Base-by-base conservation (phyloP, 2,797 vertebrate species). In the Gymnothorax javanicus region DNA sequence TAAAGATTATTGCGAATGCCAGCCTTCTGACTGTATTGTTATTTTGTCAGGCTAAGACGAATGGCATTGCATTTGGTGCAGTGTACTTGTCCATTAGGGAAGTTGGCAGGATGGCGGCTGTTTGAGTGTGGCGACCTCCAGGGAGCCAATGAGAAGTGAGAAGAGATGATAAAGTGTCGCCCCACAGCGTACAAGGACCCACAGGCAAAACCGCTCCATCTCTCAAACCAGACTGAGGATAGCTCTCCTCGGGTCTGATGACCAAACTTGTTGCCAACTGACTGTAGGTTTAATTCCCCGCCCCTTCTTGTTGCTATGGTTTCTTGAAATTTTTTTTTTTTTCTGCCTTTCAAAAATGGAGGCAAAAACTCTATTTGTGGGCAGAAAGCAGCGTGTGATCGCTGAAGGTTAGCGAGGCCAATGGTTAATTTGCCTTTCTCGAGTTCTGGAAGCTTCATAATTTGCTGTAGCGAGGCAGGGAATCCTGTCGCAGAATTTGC, bases 21-120 rank as follows among this genome's bases (percentile, higher is more conserved):
- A 92, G 90, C 90, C 89, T 88, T 92, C 90, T 95, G 94, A 95
- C 95, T 95, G 92, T 88, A 91, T 92, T 93, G 90, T 94, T 94
- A 93, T 94, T 93, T 92, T 93, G 92, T 92, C 92, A 91, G 92
- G 89, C 60, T 87, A 91, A 93, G 91, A 93, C 92, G 87, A 91
- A 94, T 93, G 87, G 89, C 83, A 87, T 84, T 90, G 88, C 90
- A 89, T 94, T 92, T 92, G 91, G 92, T 57, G 88, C 88, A 81
- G 86, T 92, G 88, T 89, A 91, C 91, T 94, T 94, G 95, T 94
- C 93, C 91, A 93, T 95, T 94, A 94, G 91, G 58, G 75, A 89
- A 87, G 86, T 91, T 93, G 90, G 90, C 90, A 90, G 88, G 86
- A 89, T 89, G 90, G 69, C 90, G 90, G 85, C 91, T 91, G 89